Evolutionary conservation across 2,113 vertebrate species (phyloP).

Genomic region (Ophiodon elongatus): DNA sequence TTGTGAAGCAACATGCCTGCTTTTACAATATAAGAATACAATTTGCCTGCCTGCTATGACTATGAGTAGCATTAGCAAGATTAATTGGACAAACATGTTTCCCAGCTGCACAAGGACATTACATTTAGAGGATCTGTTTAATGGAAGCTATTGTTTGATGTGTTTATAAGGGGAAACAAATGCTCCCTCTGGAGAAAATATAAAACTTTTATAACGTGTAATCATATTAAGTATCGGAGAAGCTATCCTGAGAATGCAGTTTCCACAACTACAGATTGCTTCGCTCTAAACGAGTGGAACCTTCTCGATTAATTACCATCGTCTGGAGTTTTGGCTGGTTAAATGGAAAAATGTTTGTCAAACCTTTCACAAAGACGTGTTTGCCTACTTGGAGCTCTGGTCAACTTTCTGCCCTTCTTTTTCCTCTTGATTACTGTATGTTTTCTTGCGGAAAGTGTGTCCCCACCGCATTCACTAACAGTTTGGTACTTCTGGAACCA

Average conservation of each 20-base stretch:
- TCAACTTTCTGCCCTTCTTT: background rate
- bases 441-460: background rate
- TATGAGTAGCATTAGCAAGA: conserved; percentile 24
- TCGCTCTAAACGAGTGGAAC: background rate
- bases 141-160: conserved; percentile 9
- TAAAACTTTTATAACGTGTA: conserved; percentile 25
- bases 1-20: conserved; percentile 10
- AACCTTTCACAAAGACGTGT: background rate
- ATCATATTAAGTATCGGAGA: conserved; percentile 9
- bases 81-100: conserved; percentile 28
- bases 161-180: conserved; percentile 1
- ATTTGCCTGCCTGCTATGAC: conserved; percentile 5
- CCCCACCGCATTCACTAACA: background rate
- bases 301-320: background rate
- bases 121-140: conserved; percentile 6
- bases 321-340: background rate
- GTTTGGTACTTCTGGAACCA: background rate
- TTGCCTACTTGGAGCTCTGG: background rate
- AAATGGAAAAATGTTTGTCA: background rate
- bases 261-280: background rate
- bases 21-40: conserved; percentile 23
- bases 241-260: conserved; percentile 6
- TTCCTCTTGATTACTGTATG: background rate
- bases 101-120: conserved; percentile 9
- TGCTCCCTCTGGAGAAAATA: conserved; percentile 6